These are phyloP conservation scores for Australoheros scitulus DNA, from an alignment of 2,113 vertebrate species.

Conservation along the genomic window DNA sequence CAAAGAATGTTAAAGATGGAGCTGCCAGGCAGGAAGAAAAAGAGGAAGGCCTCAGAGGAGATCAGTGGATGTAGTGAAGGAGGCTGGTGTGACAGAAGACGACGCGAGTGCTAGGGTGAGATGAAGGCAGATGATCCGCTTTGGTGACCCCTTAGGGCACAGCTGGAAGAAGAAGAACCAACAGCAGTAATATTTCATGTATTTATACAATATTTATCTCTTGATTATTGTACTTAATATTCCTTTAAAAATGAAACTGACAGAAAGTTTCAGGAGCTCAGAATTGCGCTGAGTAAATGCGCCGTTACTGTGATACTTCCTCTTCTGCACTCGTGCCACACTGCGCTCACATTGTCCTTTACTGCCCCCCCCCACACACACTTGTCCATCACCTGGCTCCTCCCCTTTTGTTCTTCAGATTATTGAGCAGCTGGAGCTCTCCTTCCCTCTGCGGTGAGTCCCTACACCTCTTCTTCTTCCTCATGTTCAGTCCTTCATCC, in stretches of 20 bases:
- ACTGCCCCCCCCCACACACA: constrained; percentile 39
- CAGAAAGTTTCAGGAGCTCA: neutral
- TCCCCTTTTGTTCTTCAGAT: constrained; percentile 76
- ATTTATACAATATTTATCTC: neutral
- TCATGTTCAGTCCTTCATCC: neutral
- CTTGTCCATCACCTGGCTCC: constrained; percentile 50
- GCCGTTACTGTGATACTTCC: neutral
- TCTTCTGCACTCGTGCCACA: constrained; percentile 25
- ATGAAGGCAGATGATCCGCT: neutral
- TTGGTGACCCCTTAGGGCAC: neutral
- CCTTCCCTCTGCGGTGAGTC: constrained; percentile 86
- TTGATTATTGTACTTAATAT: neutral
- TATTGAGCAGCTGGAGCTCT: constrained; percentile 88
- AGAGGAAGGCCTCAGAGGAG: neutral
- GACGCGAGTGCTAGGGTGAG: neutral
- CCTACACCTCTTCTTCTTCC: constrained; percentile 44
- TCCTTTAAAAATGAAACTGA: neutral
- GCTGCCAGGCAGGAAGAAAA: neutral
- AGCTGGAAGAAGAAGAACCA: neutral
- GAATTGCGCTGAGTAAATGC: neutral
- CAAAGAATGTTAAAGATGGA: neutral
- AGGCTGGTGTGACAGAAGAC: neutral
- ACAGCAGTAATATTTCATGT: neutral
- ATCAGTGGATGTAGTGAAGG: neutral
- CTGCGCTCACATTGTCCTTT: constrained; percentile 41